Evolutionary conservation across 1,140 invertebrate genomes (phyloP).

Genomic region (Drosophila pseudoananassae): DNA sequence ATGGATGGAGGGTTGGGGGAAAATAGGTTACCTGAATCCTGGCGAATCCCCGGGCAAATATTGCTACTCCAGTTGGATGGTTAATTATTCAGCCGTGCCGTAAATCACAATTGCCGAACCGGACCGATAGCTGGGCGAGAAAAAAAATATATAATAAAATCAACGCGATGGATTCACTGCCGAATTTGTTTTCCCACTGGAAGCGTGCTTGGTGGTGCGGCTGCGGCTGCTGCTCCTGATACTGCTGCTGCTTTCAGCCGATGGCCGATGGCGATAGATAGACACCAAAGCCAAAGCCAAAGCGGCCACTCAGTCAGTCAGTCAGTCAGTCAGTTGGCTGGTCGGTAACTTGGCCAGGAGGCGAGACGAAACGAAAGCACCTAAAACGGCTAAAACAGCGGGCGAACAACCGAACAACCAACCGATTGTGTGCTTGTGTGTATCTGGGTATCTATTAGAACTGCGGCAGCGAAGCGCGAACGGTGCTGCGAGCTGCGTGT

Average conservation of each 20-base stretch:
- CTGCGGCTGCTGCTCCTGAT: conserved; percentile 32
- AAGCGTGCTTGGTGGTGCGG: conserved; percentile 42
- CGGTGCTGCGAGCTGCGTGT: conserved; percentile 54
- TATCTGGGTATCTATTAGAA: conserved; percentile 48
- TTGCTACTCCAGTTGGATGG: conserved; percentile 34
- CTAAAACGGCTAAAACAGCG: conserved; percentile 5
- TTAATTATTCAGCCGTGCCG: conserved; percentile 22
- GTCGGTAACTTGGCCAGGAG: conserved; percentile 9
- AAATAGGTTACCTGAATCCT: conserved; percentile 15
- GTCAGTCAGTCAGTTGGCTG: conserved; percentile 9
- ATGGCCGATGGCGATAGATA: conserved; percentile 59
- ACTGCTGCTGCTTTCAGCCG: conserved; percentile 28
- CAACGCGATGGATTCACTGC: conserved; percentile 43
- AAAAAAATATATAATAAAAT: conserved; percentile 51
- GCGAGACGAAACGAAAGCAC: conserved; percentile 6
- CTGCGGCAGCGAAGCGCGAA: conserved; percentile 18
- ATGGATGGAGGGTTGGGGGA: background rate
- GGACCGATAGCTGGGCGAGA: conserved; percentile 4
- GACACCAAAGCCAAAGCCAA: conserved; percentile 34
- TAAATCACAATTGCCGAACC: conserved; percentile 56
- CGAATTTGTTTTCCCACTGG: conserved; percentile 56
- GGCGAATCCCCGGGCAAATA: conserved; percentile 8
- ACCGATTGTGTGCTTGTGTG: conserved; percentile 21
- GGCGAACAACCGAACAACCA: conserved; percentile 1
- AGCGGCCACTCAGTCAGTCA: conserved; percentile 36